Percentiles rank a stretch among this genome's conserved stretches.
phyloP scores from a whole-genome alignment of 2,113 vertebrate species.

The Petrocephalus zakoni region DNA sequence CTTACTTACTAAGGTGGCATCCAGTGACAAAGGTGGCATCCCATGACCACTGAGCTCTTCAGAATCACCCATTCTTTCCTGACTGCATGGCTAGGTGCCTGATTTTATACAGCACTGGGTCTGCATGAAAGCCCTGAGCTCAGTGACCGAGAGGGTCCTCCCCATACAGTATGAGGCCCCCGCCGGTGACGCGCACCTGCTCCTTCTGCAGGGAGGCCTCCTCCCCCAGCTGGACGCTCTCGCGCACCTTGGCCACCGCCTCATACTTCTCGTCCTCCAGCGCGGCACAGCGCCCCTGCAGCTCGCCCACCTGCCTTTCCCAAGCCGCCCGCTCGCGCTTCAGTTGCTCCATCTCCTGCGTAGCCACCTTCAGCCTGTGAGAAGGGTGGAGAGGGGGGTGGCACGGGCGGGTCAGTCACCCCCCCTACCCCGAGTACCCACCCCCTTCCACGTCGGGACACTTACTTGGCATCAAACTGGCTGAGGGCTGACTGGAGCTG shows the following conservation, averaged over 20 bases:
- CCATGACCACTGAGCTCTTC: too few relatives aligned
- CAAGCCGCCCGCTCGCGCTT: conserved; percentile 65
- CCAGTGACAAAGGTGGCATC: too few relatives aligned
- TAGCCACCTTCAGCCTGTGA: conserved; percentile 56
- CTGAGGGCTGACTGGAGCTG: conserved; percentile 72
- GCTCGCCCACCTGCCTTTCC: conserved; percentile 70
- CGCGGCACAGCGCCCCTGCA: conserved; percentile 61
- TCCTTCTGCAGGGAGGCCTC: conserved; percentile 80
- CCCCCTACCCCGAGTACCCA: too few relatives aligned
- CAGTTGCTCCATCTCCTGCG: conserved; percentile 65
- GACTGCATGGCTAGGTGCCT: too few relatives aligned
- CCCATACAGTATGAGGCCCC: not conserved
- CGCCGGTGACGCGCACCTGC: conserved; percentile 62
- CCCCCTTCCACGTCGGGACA: not conserved
- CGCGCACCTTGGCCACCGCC: conserved; percentile 68
- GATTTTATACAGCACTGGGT: too few relatives aligned
- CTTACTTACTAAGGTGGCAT: too few relatives aligned
- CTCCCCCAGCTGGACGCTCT: conserved; percentile 78
- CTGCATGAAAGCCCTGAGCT: too few relatives aligned
- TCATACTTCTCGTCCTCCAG: conserved; percentile 75
- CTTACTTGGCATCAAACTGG: conserved; percentile 77
- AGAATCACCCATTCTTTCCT: too few relatives aligned
- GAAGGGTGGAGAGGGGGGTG: too few relatives aligned
- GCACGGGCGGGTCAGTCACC: not conserved
- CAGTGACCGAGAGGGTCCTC: too few relatives aligned